phyloP scores from a whole-genome alignment of 1,140 invertebrate species.

The Macrotrachela quadricornifera region DNA sequence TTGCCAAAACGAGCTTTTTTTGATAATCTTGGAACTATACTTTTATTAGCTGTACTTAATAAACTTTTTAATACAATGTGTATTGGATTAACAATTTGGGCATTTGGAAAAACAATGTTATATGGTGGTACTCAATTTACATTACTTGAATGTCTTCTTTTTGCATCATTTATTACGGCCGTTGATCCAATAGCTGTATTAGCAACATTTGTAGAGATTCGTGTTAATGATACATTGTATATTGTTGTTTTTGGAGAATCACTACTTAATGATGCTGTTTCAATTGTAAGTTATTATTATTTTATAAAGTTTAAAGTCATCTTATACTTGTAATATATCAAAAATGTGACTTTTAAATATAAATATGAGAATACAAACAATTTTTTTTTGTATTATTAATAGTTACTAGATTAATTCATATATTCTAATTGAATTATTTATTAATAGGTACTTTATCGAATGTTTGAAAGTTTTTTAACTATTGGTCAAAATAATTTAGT shows the following conservation, averaged over 20 bases:
- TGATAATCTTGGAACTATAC: conserved; percentile 25
- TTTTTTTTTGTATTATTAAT: too few relatives aligned
- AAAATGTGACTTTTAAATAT: too few relatives aligned
- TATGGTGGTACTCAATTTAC: neutral
- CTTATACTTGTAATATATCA: too few relatives aligned
- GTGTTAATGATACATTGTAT: conserved; percentile 87
- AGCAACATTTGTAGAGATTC: conserved; percentile 94
- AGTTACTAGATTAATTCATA: too few relatives aligned
- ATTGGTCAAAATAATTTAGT: conserved; percentile 21
- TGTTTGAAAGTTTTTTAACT: conserved; percentile 24
- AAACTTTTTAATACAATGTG: conserved; percentile 11
- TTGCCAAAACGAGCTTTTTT: conserved; percentile 26
- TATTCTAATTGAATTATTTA: too few relatives aligned
- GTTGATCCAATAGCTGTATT: conserved; percentile 41
- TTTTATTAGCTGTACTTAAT: conserved; percentile 24
- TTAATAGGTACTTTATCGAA: conserved; percentile 24
- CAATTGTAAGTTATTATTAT: conserved; percentile 21
- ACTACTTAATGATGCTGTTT: conserved; percentile 51
- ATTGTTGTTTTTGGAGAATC: conserved; percentile 98
- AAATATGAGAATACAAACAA: too few relatives aligned
- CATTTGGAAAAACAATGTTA: neutral
- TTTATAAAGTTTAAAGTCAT: too few relatives aligned
- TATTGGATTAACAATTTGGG: conserved; percentile 11
- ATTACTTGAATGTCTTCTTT: conserved; percentile 44
- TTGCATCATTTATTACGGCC: conserved; percentile 23